These are phyloP conservation scores for Drosophila gaucha DNA, from an alignment of 2,888 invertebrate genomes.

Conservation along the genomic window DNA sequence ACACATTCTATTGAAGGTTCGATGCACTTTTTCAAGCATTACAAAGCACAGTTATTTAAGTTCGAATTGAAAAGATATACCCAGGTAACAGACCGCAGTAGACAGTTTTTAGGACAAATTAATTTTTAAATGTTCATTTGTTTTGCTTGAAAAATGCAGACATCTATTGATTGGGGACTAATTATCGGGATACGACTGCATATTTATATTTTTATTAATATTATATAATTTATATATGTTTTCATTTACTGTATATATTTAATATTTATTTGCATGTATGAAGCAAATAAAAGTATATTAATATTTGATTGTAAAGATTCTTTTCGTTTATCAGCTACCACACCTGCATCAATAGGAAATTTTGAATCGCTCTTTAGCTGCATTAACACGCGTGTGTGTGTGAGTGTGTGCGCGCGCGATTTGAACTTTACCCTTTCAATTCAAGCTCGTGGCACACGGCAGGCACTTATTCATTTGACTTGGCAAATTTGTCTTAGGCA, in stretches of 20 bases:
- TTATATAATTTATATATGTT: too few relatives aligned
- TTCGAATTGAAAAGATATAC: not conserved
- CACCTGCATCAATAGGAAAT: constrained; percentile 14
- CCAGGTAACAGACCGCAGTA: not conserved
- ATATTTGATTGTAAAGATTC: not conserved
- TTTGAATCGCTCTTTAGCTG: constrained; percentile 8
- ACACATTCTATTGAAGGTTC: constrained; percentile 6
- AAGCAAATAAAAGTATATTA: not conserved
- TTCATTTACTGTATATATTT: too few relatives aligned
- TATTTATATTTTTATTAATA: too few relatives aligned
- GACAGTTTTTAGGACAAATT: not conserved
- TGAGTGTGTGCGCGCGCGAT: constrained; percentile 19
- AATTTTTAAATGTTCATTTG: not conserved
- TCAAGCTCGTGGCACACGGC: constrained; percentile 24
- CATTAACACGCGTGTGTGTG: constrained; percentile 26
- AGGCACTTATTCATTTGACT: constrained; percentile 76
- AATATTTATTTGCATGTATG: too few relatives aligned
- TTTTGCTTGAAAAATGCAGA: too few relatives aligned
- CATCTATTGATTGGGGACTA: too few relatives aligned
- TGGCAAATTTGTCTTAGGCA: constrained; percentile 73
- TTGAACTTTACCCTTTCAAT: constrained; percentile 29
- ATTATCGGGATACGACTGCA: too few relatives aligned
- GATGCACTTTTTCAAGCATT: constrained; percentile 1
- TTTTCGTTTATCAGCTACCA: not conserved
- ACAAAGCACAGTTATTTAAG: not conserved